phyloP scores from a whole-genome alignment of 2,113 vertebrate species.

The Atractosteus spatula region DNA sequence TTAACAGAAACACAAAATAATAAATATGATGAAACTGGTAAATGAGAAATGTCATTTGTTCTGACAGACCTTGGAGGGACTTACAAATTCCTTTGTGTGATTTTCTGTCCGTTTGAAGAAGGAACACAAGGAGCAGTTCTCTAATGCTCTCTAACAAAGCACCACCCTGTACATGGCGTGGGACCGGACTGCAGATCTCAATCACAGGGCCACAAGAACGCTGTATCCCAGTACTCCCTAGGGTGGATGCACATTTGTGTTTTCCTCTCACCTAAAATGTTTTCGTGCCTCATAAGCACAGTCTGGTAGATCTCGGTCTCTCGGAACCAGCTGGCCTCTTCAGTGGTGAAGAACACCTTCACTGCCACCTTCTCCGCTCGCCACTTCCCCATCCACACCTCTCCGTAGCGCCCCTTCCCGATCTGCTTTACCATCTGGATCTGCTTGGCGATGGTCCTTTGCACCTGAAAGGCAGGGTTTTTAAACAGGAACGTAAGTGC shows the following conservation, averaged over 20 bases:
- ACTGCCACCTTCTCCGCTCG: constrained; percentile 93
- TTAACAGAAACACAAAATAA: no score
- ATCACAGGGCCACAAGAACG: no score
- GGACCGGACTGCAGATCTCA: no score
- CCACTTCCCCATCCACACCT: constrained; percentile 97
- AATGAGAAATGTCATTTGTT: no score
- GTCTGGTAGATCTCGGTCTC: constrained; percentile 99
- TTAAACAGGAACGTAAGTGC: not conserved
- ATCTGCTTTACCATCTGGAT: constrained; percentile 98
- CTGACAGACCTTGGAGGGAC: no score
- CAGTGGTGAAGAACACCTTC: constrained; percentile 95
- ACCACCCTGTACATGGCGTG: no score
- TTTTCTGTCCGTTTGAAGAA: no score
- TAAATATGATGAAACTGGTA: no score
- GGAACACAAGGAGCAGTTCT: no score
- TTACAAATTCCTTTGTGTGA: no score
- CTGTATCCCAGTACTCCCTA: no score
- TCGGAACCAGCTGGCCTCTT: constrained; percentile 97
- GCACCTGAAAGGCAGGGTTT: constrained; percentile 73
- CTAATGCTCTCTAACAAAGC: no score
- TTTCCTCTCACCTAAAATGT: constrained; percentile 84
- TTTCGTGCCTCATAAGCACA: constrained; percentile 95
- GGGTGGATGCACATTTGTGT: not conserved
- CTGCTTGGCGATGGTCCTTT: constrained; percentile 96
- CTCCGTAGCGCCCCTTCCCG: constrained; percentile 93